Conservation (phyloP, 2,888 invertebrate genomes). For the Campoletis raptor region DNA sequence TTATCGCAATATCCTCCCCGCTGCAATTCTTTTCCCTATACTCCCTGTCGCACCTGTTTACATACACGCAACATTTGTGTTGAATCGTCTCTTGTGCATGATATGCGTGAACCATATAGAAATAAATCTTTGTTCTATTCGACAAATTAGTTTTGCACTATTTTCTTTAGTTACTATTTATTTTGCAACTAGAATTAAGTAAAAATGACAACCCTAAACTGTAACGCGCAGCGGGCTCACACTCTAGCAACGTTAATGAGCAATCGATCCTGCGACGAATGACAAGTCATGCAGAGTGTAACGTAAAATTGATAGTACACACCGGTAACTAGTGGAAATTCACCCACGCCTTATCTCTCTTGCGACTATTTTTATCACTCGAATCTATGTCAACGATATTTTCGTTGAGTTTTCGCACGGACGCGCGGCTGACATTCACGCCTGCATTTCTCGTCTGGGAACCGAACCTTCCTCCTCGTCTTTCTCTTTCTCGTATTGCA, state of each 20-base stretch:
- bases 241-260: too few relatives aligned
- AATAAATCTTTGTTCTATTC: neutral
- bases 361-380: conserved; percentile 75
- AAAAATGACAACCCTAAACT: too few relatives aligned
- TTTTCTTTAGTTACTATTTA: neutral
- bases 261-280: neutral
- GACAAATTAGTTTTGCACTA: neutral
- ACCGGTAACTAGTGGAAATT: conserved; percentile 32
- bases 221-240: too few relatives aligned
- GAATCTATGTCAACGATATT: conserved; percentile 82
- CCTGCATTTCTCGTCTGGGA: conserved; percentile 31
- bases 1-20: conserved; percentile 51
- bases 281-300: neutral
- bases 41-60: conserved; percentile 9
- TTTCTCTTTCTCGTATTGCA: conserved; percentile 47
- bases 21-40: neutral
- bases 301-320: conserved; percentile 5
- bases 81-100: conserved; percentile 10
- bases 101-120: conserved; percentile 18
- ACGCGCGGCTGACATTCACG: conserved; percentile 79
- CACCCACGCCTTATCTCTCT: conserved; percentile 64
- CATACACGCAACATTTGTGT: conserved; percentile 15
- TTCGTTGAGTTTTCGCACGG: conserved; percentile 78
- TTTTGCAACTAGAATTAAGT: neutral
- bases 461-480: neutral